Evolutionary conservation across 2,113 vertebrate genomes (phyloP).

Genomic region (Cynoglossus semilaevis): DNA sequence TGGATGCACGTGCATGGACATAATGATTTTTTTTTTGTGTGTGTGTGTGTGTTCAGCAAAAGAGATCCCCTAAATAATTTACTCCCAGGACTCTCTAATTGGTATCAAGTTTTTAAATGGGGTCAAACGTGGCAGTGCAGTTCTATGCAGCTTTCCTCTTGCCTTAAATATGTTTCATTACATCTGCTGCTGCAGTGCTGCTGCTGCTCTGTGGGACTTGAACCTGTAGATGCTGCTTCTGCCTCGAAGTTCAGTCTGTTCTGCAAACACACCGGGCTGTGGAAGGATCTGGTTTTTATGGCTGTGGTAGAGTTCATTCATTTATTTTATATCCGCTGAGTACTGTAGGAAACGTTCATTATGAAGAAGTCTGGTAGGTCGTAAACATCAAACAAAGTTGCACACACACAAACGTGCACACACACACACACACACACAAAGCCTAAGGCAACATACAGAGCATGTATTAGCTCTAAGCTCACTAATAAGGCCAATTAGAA

Average conservation of each 20-base stretch:
- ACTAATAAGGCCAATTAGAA: constrained; percentile 69
- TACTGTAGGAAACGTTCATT: too few species aligned
- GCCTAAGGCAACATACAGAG: constrained; percentile 44
- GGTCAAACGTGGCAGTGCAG: constrained; percentile 79
- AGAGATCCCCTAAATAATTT: constrained; percentile 77
- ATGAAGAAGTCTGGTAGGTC: constrained; percentile 27
- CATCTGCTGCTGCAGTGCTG: constrained; percentile 35
- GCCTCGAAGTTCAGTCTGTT: too few species aligned
- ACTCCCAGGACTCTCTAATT: constrained; percentile 79
- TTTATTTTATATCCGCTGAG: constrained; percentile 13
- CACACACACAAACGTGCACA: constrained; percentile 20
- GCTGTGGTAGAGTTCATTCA: constrained; percentile 25
- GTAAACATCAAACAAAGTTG: constrained; percentile 41
- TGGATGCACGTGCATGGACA: constrained; percentile 24
- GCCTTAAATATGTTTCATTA: constrained; percentile 55
- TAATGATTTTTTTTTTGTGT: constrained; percentile 43
- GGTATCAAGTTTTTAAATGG: constrained; percentile 83
- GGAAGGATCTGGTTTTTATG: constrained; percentile 13
- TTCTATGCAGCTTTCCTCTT: constrained; percentile 64
- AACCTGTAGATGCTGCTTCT: constrained; percentile 29
- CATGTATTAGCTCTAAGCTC: constrained; percentile 63
- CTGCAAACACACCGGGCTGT: constrained; percentile 1
- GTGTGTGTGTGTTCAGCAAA: constrained; percentile 60
- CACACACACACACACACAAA: constrained; percentile 34
- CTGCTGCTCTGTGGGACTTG: constrained; percentile 45